These are phyloP conservation scores for Phorcus lineatus DNA, from an alignment of 2,888 invertebrate species.

Conservation along the genomic window DNA sequence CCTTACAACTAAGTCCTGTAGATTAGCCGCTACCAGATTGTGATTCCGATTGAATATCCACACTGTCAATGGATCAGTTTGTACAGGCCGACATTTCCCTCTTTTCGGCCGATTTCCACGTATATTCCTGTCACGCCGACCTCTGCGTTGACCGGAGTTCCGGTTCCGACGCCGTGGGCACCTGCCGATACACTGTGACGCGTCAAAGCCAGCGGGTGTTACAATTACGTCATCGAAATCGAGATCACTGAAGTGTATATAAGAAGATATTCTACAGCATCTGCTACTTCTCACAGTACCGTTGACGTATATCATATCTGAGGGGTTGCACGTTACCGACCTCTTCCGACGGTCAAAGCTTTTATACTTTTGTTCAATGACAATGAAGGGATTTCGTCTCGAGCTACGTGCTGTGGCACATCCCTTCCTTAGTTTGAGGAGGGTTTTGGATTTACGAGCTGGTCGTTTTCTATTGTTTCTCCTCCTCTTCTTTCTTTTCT, in stretches of 20 bases:
- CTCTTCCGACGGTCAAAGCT: background rate
- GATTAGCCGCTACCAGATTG: background rate
- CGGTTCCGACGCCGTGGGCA: background rate
- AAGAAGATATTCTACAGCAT: constrained; percentile 13
- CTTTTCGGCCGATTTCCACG: background rate
- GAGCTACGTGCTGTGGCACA: background rate
- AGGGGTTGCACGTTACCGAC: background rate
- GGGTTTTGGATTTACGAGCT: background rate
- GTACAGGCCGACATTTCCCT: background rate
- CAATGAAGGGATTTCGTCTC: background rate
- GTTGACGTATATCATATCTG: background rate
- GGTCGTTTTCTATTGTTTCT: background rate
- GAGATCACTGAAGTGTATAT: constrained; percentile 12
- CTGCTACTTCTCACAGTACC: background rate
- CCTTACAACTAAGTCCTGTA: constrained; percentile 3
- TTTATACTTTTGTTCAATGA: constrained; percentile 8
- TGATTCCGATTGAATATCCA: constrained; percentile 16
- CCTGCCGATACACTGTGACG: background rate
- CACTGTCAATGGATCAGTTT: background rate
- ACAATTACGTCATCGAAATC: constrained; percentile 18
- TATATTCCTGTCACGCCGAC: background rate
- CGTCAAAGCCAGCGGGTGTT: background rate
- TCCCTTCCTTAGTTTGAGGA: background rate
- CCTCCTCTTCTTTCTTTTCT: background rate
- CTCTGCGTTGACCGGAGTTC: background rate